Conservation (phyloP, 2,797 vertebrate genomes). For the Molossus molossus region DNA sequence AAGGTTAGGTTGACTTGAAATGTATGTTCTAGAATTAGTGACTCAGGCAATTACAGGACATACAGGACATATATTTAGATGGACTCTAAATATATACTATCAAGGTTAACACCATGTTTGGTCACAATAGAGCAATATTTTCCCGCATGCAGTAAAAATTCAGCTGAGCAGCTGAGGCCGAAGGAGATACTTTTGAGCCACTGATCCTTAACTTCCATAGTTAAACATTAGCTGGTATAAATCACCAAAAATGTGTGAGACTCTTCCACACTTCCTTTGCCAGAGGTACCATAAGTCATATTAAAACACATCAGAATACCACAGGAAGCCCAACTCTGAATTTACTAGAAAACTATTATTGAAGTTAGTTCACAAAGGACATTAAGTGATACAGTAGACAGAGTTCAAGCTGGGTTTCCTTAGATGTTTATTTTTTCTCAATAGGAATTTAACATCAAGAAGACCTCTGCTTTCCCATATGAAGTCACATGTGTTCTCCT, state of each 20-base stretch:
- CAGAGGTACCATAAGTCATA: not conserved
- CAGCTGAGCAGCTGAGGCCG: not conserved
- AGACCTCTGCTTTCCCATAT: fast-evolving
- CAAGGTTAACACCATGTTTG: not conserved
- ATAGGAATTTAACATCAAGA: not conserved
- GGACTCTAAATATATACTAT: not conserved
- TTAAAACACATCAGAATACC: not conserved
- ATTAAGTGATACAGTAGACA: not conserved
- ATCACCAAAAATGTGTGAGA: not conserved
- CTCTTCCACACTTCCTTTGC: not conserved
- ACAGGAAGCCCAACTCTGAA: not conserved
- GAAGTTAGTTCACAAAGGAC: not conserved
- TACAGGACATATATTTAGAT: no score
- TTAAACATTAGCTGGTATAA: not conserved
- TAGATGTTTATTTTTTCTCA: not conserved
- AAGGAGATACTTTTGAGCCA: not conserved
- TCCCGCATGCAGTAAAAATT: not conserved
- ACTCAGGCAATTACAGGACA: not conserved
- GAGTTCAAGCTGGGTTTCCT: not conserved
- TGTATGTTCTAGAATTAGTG: not conserved
- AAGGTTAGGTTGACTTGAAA: not conserved
- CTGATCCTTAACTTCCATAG: not conserved
- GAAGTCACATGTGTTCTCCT: not conserved
- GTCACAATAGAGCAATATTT: not conserved
- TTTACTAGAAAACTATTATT: not conserved